Conservation (phyloP, 2,797 vertebrate genomes). For the Avahi laniger region DNA sequence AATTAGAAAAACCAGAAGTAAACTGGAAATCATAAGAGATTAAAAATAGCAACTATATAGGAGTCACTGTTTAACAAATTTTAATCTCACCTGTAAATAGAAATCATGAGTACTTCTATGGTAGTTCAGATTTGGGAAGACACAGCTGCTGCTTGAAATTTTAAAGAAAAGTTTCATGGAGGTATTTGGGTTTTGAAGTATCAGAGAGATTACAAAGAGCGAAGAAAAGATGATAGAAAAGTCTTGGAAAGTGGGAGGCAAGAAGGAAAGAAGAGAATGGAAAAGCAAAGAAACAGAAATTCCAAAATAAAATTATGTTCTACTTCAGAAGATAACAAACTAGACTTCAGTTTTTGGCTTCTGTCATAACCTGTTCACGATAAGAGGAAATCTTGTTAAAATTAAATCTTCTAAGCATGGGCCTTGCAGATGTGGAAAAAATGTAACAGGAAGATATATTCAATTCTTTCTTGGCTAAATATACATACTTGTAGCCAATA, state of each 20-base stretch:
- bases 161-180: background rate
- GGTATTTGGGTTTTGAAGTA: background rate
- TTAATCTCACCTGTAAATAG: background rate
- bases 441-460: slow-evolving; percentile 71
- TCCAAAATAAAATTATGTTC: background rate
- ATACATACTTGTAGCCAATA: background rate
- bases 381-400: slow-evolving; percentile 72
- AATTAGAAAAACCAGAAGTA: background rate
- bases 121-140: background rate
- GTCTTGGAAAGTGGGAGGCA: background rate
- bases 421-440: slow-evolving; percentile 74
- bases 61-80: background rate
- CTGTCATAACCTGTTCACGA: slow-evolving; percentile 64
- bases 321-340: background rate
- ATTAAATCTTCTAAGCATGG: slow-evolving; percentile 66
- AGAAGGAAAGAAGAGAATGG: background rate
- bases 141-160: background rate
- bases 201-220: background rate
- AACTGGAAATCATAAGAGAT: background rate
- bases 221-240: background rate
- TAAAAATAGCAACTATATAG: background rate
- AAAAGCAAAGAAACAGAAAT: background rate
- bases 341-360: slow-evolving; percentile 65
- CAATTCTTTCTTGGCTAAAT: slow-evolving; percentile 67
- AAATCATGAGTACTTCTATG: background rate